Evolutionary conservation across 2,113 vertebrate genomes (phyloP), one percentile per base, ranked within the genome.

Genomic region (Xenopus laevis): DNA sequence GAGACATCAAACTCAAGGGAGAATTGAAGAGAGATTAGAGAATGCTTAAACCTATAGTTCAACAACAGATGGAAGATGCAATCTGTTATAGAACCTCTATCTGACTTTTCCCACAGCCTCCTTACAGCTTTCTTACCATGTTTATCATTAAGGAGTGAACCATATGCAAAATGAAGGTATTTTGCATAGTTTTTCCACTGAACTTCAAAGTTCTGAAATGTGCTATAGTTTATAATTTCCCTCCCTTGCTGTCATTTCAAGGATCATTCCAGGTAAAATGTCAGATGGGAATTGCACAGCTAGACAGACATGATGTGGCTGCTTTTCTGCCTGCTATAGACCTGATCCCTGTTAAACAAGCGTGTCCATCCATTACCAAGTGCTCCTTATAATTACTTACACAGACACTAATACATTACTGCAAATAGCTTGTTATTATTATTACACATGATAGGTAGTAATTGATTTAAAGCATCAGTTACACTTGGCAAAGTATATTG

Each of bases 371-470:
- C 61, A 45, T 73, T 65, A 46, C 13, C 13, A 65, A 21, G 20
- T 58, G 62, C 64, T 58, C 16, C 52, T 47, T 58, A 11, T 72
- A 72, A 72, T 53, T 65, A 55, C 46, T n/a, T 58, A 55, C 40
- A 40, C 13, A 55, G 63, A 73, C 33, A 4, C n/a, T 65, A 50
- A 73, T 73, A 8, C 18, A 73, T 73, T 66, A 46, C 17, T 73
- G 40, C 57, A 73, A 65, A 55, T 66, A 17, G 16, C 9, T 10
- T 30, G 50, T 64, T 72, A 53, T 72, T 72, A 53, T 72, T 72
- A 58, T 73, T 73, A 46, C n/a, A 73, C 16, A 45, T 17, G 30
- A 57, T 73, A 59, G 40, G 46, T 58, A 21, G 18, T 57, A 66
- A 66, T 53, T 60, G 16, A 68, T 68, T 47, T 61, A 40, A 68